Conservation (phyloP, 2,888 invertebrate genomes). For the Andrena trimmerana region DNA sequence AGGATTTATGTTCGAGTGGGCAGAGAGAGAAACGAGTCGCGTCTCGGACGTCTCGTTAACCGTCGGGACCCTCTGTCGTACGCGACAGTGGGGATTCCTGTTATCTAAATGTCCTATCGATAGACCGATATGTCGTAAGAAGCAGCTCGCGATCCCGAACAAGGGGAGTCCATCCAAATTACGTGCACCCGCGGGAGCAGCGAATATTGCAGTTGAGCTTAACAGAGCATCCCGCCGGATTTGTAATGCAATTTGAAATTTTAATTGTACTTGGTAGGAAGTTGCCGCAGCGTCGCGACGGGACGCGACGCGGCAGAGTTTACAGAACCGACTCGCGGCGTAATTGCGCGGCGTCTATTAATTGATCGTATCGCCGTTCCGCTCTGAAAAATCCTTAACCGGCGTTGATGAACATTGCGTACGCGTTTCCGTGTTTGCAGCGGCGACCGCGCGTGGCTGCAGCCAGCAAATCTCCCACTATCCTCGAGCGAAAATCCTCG, state of each 20-base stretch:
- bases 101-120: neutral
- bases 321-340: neutral
- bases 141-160: neutral
- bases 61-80: neutral
- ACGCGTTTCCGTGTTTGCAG: neutral
- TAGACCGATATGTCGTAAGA: slow-evolving; percentile 4
- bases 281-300: neutral
- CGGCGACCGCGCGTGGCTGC: neutral
- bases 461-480: neutral
- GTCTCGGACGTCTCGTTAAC: neutral
- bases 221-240: slow-evolving; percentile 1
- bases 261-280: slow-evolving; percentile 25
- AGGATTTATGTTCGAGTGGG: slow-evolving; percentile 28
- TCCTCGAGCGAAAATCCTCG: neutral
- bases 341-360: slow-evolving; percentile 25
- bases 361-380: slow-evolving; percentile 28
- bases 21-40: neutral
- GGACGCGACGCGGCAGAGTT: neutral
- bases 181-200: neutral
- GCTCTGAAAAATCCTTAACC: slow-evolving; percentile 14
- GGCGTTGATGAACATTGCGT: slow-evolving; percentile 6
- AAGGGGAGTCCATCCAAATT: neutral
- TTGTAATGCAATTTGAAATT: slow-evolving; percentile 26
- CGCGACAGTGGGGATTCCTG: neutral
- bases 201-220: neutral